Base-by-base conservation (phyloP, 2,113 vertebrate genomes). In the Neoarius graeffei region DNA sequence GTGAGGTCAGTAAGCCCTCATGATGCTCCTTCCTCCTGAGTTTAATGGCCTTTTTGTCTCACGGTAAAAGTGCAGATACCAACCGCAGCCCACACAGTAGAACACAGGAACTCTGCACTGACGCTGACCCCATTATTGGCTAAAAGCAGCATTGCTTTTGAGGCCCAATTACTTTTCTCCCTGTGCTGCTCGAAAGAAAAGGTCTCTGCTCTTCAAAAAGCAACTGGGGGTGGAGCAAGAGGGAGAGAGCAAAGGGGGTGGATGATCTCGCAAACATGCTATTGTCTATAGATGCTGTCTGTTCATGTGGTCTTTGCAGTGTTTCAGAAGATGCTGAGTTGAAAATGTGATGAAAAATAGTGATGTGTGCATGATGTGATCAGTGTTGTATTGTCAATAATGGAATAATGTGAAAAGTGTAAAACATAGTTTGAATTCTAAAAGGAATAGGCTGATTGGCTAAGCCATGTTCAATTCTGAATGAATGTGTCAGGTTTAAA, bases 81-180 rank as follows among this genome's bases (percentile, higher is more conserved):
- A 79, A 88, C 52, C 23, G 30, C 81, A 64, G 81, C 86, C 59
- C 30, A 84, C 82, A 79, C n/a, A 67, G 59, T 25, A 23, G 23
- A 77, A 84, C 48, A 25, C 82, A 67, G 82, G 69, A 35, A 57
- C 60, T 62, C 69, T 5, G 27, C 81, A 66, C 81, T 54, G 19
- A 73, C 5, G 50, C 82, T 79, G 81, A 88, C 82, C 81, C 82
- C 82, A 79, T 88, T 84, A 84, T 84, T 84, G 82, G 84, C 87
- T 57, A 88, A 88, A 79, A 84, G 73, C 73, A 48, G 30, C 66
- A 50, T 67, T 57, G 50, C 82, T 88, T 66, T 69, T 84, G 71
- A 84, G 60, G 60, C 59, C 50, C 59, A 87, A 82, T 82, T 87
- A 82, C 80, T 77, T 74, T 88, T 57, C 62, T 48, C 8, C 14